Base-by-base conservation (phyloP, 1,140 invertebrate genomes). In the Pogonognathellus flavescens region DNA sequence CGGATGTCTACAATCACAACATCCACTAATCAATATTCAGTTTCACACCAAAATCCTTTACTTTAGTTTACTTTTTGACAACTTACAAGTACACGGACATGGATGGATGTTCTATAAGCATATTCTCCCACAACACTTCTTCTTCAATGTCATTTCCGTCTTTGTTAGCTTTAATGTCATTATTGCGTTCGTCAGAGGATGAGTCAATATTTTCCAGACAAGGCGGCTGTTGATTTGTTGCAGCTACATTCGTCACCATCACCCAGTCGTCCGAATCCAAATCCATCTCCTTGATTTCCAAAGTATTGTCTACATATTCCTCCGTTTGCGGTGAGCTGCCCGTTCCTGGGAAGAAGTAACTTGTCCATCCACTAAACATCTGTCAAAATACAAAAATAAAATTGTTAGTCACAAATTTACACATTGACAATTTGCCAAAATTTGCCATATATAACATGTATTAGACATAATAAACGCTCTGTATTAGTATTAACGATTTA, bases 31-130 rank as follows among this genome's bases (percentile, higher is more conserved):
- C 18, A 20, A 9, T 7, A 8, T 18, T 22, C n/a, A 60, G 16
- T 57, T 59, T 59, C 20, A 59, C 57, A 59, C 20, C 16, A 59
- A 59, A 53, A n/a, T n/a, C n/a, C n/a, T n/a, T n/a, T n/a, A n/a
- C n/a, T n/a, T n/a, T n/a, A n/a, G n/a, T n/a, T n/a, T n/a, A n/a
- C n/a, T n/a, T n/a, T n/a, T n/a, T n/a, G n/a, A n/a, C n/a, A n/a
- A 76, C 70, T 76, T 76, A 76, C 70, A 76, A 31, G 18, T 76
- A 76, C 8, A 76, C 70, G 14, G 70, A 76, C 70, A 76, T 76
- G 70, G 70, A 76, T 76, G 70, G 70, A 50, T 76, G 70, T 76
- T 76, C 70, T 6, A 76, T 76, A 50, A 76, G 70, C 31, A 76
- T n/a, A 76, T 76, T 76, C 31, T 76, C 70, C 70, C 70, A 76